Base-by-base conservation (phyloP, 2,888 invertebrate genomes). In the Scaeva pyrastri region DNA sequence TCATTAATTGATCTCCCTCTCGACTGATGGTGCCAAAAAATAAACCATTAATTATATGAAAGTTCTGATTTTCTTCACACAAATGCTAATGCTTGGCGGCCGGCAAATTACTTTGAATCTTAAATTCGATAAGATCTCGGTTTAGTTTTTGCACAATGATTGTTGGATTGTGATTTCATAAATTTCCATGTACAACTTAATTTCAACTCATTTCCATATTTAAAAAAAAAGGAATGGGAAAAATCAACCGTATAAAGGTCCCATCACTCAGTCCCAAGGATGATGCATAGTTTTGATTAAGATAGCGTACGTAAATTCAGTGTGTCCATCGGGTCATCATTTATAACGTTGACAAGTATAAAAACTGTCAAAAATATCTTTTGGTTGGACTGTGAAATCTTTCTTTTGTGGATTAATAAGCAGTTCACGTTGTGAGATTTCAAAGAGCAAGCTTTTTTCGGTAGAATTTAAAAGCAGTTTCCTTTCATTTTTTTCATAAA, bases 111-210 rank as follows among this genome's bases (percentile, higher is more conserved):
- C 79, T 70, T 71, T 80, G 79, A 66, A 79, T 79, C 52, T 41
- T 39, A 23, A 64, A 50, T 48, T 45, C 45, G 75, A 80, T 80
- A 75, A 64, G 19, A 75, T 71, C 70, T 56, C 3, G 43, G 52
- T 36, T 19, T 23, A 56, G 31, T 31, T 72, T 66, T 72, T 64
- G 64, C 64, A 56, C 58, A 36, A 5, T 48, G 1, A 12, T 45
- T 5, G 12, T 21, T 14, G 66, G 66, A 36, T 45, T 41, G n/a
- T n/a, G 41, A n/a, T 31, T 60, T 62, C 52, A 78, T 78, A 62
- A 78, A 70, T 70, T 73, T 50, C 62, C 48, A 70, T 62, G 62
- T 64, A 84, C 79, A 78, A 74, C 83, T 84, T 68, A 74, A 84
- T 84, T 64, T 26, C 12, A 39, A 58, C 36, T 71, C 45, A 84